phyloP scores from a whole-genome alignment of 64 coral and sea anemone genomes.

The Pachyseris speciosa region DNA sequence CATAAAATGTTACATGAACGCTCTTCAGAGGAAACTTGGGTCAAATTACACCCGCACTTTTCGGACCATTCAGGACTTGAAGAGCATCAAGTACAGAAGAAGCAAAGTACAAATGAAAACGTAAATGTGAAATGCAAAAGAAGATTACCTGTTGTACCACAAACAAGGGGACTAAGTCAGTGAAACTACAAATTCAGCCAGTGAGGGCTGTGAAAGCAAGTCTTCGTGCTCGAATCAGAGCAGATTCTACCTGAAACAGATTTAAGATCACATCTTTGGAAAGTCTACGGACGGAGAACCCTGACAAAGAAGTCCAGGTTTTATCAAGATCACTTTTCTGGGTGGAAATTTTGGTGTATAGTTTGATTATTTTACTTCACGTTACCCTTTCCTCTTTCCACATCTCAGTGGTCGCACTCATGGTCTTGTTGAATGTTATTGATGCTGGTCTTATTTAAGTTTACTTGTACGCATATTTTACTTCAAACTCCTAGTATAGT shows the following conservation, averaged over 20 bases:
- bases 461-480: too few species aligned
- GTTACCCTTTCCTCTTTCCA: too few species aligned
- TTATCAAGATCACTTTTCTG: too few species aligned
- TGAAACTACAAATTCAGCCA: neutral
- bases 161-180: neutral
- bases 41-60: neutral
- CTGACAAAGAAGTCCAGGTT: too few species aligned
- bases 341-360: too few species aligned
- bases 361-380: too few species aligned
- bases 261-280: neutral
- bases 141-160: neutral
- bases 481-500: too few species aligned
- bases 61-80: neutral
- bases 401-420: too few species aligned
- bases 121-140: neutral
- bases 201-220: neutral
- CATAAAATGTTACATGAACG: neutral
- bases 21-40: neutral
- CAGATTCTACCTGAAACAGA: neutral
- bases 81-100: neutral
- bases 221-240: neutral
- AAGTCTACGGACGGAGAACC: neutral
- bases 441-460: too few species aligned
- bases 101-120: neutral
- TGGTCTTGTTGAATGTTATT: too few species aligned